Percentiles rank a stretch among this genome's conserved stretches.
Evolutionary conservation across 2,888 invertebrate genomes (phyloP).

Genomic region (Drosophila heteroneura): DNA sequence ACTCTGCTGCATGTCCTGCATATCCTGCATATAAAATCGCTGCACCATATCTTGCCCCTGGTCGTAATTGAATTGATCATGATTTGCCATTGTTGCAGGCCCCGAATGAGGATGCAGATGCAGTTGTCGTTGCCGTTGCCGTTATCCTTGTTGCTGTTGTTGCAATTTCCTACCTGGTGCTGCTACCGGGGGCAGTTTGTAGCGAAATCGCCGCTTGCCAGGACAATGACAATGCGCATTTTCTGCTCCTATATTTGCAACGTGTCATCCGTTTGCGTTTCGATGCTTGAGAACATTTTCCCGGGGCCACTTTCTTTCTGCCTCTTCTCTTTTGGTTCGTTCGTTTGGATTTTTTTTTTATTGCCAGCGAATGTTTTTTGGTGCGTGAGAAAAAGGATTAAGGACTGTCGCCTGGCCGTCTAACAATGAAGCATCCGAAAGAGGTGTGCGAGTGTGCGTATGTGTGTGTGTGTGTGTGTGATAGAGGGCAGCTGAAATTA

Average conservation of each 20-base stretch:
- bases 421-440: conserved; percentile 41
- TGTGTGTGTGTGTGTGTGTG: conserved; percentile 16
- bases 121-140: conserved; percentile 56
- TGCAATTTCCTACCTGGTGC: conserved; percentile 35
- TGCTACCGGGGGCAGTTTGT: conserved; percentile 50
- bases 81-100: conserved; percentile 76
- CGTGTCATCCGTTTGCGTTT: conserved; percentile 64
- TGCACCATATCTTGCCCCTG: conserved; percentile 49
- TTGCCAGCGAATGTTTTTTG: conserved; percentile 69
- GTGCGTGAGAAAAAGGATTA: conserved; percentile 81
- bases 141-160: conserved; percentile 4
- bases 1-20: conserved; percentile 42
- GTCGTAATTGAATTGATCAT: conserved; percentile 82
- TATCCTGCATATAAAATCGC: conserved; percentile 30
- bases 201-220: conserved; percentile 63
- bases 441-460: conserved; percentile 16
- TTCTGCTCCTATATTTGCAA: conserved; percentile 67
- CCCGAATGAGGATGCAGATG: conserved; percentile 42
- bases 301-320: conserved; percentile 21
- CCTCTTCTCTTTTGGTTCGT: conserved; percentile 8
- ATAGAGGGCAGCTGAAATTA: conserved; percentile 44
- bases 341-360: conserved; percentile 46
- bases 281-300: conserved; percentile 70
- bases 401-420: conserved; percentile 53
- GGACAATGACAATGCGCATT: conserved; percentile 76